A percentile compares a stretch with the other conserved stretches of the same genome.
Evolutionary conservation across 2,113 vertebrate genomes (phyloP).

Genomic region (Phaethornis superciliosus): DNA sequence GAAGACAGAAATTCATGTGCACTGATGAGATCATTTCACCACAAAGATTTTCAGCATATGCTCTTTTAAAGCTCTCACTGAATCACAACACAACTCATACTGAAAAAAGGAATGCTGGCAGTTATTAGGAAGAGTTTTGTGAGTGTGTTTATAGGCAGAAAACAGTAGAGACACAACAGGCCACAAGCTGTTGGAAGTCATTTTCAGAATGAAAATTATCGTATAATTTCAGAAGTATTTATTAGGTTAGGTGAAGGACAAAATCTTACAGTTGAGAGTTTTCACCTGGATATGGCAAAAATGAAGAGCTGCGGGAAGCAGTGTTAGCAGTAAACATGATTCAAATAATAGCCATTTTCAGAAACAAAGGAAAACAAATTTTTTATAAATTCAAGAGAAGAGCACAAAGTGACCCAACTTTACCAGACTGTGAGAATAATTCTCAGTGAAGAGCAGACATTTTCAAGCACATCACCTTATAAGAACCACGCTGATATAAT

Average conservation of each 20-base stretch:
- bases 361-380: not conserved
- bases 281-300: not conserved
- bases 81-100: not conserved
- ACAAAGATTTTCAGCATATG: not conserved
- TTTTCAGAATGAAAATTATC: not conserved
- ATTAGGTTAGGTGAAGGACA: not conserved
- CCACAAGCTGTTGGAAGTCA: not conserved
- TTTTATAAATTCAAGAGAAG: not conserved
- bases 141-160: not conserved
- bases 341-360: not conserved
- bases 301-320: not conserved
- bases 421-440: not conserved
- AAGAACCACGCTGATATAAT: not conserved
- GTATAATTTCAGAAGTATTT: not conserved
- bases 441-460: rapidly evolving
- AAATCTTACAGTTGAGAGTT: not conserved
- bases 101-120: not conserved
- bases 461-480: rapidly evolving
- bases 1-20: not conserved
- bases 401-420: not conserved
- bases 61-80: not conserved
- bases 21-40: not conserved
- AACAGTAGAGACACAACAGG: not conserved
- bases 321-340: rapidly evolving
- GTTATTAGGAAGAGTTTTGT: not conserved